Evolutionary conservation across 2,113 vertebrate species (phyloP).

Genomic region (Mus spicilegus): DNA sequence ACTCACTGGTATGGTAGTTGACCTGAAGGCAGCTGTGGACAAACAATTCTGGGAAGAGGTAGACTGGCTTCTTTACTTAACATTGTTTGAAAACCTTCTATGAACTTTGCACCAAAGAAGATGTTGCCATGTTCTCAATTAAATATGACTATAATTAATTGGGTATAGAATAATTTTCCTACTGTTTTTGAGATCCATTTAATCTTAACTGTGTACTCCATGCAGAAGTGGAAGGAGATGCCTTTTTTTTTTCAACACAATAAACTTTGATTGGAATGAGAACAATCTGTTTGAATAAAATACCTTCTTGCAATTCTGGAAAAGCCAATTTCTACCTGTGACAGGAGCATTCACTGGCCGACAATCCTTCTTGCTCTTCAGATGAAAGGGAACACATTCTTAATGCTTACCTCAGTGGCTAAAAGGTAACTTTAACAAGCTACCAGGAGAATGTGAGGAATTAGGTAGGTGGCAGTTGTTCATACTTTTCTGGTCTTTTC

Average conservation of each 20-base stretch:
- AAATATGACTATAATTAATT: constrained; percentile 1
- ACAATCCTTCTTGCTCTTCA: not conserved
- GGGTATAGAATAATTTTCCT: constrained; percentile 17
- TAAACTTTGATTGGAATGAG: not conserved
- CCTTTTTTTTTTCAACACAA: not conserved
- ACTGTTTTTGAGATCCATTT: not conserved
- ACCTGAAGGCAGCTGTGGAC: too few relatives aligned
- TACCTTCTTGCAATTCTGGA: not conserved
- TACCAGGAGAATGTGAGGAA: not conserved
- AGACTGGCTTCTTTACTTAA: not conserved
- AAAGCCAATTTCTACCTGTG: not conserved
- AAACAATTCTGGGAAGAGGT: not conserved
- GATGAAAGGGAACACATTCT: not conserved
- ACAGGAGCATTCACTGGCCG: not conserved
- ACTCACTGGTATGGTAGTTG: not conserved
- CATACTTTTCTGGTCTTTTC: not conserved
- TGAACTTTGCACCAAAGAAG: not conserved
- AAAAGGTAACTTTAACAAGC: constrained; percentile 4
- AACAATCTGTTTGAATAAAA: constrained; percentile 16
- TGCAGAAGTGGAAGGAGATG: not conserved
- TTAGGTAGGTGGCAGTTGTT: not conserved
- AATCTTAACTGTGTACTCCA: too few relatives aligned
- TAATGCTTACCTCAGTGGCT: not conserved
- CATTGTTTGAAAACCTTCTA: not conserved
- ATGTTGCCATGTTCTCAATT: not conserved